Base-by-base conservation (phyloP, 2,888 invertebrate genomes). In the Drosophila subsilvestris region DNA sequence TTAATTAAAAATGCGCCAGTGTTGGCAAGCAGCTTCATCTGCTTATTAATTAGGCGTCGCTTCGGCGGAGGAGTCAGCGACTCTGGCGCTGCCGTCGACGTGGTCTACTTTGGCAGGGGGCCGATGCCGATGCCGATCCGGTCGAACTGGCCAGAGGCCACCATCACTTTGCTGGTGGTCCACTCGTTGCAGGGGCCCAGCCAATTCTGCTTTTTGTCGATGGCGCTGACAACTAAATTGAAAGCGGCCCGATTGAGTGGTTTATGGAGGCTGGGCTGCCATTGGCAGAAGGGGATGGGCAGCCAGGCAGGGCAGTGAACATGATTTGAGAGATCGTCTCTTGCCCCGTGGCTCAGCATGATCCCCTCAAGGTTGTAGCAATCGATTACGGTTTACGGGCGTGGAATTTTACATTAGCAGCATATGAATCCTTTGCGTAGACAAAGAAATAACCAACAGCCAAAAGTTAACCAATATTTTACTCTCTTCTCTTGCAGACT, bases 401-500 rank as follows among this genome's bases (percentile, higher is more conserved):
- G 20, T 18, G 44, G 25, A 51, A 72, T 79, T 70, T 55, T 43
- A 54, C 49, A 61, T 56, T 47, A 62, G 18, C 44, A 55, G 47
- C 18, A 29, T 14, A 57, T 53, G 50, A 69, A 60, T 70, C 61
- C 59, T 68, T 20, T 20, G 51, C 20, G 45, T 37, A 3, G 44
- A n/a, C 22, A 20, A n/a, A 27, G 17, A 20, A 37, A 60, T 56
- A 47, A 60, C 51, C 66, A 53, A 14, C 32, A 4, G 12, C 5
- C 37, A 6, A 48, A 67, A 45, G 9, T 12, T 69, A 62, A 55
- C 10, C 22, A 25, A 4, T 20, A 50, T 32, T 43, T 63, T 43
- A 25, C 20, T 32, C 54, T 37, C 25, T 59, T 49, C 42, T 42
- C 62, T 90, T 90, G 12, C 95, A 97, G 97, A 97, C 94, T 97